A percentile compares a stretch with the other conserved stretches of the same genome.
Conservation (phyloP, 1,140 invertebrate genomes). For the Rhagoletis pomonella region DNA sequence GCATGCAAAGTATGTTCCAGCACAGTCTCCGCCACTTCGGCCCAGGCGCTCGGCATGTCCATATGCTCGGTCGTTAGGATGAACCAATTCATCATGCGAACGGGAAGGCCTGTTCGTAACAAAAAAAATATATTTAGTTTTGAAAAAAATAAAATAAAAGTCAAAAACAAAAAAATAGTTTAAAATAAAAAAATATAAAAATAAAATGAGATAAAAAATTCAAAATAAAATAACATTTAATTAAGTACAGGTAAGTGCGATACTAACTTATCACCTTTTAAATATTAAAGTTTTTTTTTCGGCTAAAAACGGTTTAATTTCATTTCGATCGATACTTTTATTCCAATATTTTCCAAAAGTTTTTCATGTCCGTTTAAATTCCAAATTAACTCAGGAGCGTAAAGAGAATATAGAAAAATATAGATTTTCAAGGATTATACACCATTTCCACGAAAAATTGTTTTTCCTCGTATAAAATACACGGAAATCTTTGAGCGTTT, state of each 20-base stretch:
- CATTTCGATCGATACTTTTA: no score
- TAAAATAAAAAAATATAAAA: background rate
- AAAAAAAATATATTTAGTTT: background rate
- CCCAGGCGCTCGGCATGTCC: background rate
- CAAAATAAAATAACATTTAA: no score
- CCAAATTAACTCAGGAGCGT: no score
- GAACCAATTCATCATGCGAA: conserved; percentile 17
- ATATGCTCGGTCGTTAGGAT: conserved; percentile 23
- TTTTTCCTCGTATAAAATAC: no score
- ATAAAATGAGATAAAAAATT: background rate
- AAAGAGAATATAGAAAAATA: background rate
- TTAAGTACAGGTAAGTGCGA: no score
- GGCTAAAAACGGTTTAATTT: no score
- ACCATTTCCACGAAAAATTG: no score
- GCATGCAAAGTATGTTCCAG: background rate
- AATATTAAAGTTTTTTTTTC: no score
- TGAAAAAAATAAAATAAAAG: background rate
- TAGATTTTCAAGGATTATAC: background rate
- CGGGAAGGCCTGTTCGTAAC: background rate
- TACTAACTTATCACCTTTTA: no score
- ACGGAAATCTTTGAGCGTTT: no score
- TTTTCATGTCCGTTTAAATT: no score
- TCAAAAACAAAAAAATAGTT: background rate
- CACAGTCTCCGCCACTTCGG: conserved; percentile 1
- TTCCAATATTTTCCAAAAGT: no score